Evolutionary conservation across 2,113 vertebrate species (phyloP).

Genomic region (Scalopus aquaticus): DNA sequence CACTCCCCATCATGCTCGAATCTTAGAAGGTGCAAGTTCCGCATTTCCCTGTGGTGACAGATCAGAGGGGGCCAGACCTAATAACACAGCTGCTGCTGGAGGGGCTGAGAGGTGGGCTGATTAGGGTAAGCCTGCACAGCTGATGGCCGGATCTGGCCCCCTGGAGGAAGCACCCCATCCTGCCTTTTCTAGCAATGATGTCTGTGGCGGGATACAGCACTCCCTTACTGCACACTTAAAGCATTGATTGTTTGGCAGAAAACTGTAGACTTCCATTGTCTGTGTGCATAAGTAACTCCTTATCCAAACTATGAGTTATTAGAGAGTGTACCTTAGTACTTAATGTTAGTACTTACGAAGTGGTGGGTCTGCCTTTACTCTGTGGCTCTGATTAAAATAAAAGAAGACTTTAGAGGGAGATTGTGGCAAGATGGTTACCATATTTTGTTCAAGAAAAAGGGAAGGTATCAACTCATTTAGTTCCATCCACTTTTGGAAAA

Average conservation of each 20-base stretch:
- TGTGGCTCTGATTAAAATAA: background rate
- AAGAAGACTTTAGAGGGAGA: background rate
- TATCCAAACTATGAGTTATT: background rate
- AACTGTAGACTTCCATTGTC: background rate
- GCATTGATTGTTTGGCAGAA: background rate
- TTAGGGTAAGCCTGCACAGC: slow-evolving; percentile 58
- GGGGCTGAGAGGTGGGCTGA: slow-evolving; percentile 80
- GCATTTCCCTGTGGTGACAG: slow-evolving; percentile 83
- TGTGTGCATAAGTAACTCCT: background rate
- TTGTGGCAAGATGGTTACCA: background rate
- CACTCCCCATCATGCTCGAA: slow-evolving; percentile 74
- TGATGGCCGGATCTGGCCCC: background rate
- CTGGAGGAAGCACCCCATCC: background rate
- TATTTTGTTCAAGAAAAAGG: slow-evolving; percentile 5
- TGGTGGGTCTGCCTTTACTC: background rate
- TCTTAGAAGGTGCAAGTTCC: slow-evolving; percentile 80
- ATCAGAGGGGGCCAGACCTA: slow-evolving; percentile 80
- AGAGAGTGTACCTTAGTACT: background rate
- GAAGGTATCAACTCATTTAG: background rate
- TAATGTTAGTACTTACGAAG: background rate
- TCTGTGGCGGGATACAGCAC: background rate
- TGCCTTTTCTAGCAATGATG: background rate
- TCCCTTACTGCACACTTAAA: background rate
- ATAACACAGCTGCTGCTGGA: slow-evolving; percentile 83
- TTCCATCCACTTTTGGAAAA: background rate